Evolutionary conservation across 2,888 invertebrate genomes (phyloP).

Genomic region (Hydraecia micacea): DNA sequence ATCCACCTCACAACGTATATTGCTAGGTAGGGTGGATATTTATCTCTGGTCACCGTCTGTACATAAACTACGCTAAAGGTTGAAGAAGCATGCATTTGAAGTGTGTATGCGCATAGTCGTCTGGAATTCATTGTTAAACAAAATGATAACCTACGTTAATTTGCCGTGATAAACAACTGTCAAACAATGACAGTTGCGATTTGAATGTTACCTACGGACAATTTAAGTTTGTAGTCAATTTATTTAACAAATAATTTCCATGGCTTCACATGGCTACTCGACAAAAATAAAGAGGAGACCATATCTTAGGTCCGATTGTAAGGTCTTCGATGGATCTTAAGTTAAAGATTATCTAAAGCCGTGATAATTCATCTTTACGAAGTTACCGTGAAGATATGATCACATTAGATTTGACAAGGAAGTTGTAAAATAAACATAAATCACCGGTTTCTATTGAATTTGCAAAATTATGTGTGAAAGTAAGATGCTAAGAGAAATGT

Average conservation of each 20-base stretch:
- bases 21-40: background rate
- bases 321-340: background rate
- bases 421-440: constrained; percentile 29
- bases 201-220: background rate
- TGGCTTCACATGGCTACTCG: background rate
- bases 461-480: constrained; percentile 20
- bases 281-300: background rate
- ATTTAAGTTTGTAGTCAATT: background rate
- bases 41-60: background rate
- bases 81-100: constrained; percentile 15
- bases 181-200: background rate
- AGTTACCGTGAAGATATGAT: background rate
- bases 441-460: constrained; percentile 18
- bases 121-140: background rate
- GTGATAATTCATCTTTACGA: background rate
- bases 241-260: background rate
- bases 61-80: constrained; percentile 11
- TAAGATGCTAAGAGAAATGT: background rate
- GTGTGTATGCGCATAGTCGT: background rate
- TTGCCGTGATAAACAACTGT: background rate
- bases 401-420: background rate
- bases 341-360: background rate
- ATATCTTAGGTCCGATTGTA: background rate
- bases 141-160: background rate
- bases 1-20: background rate